phyloP scores from a whole-genome alignment of 2,888 invertebrate species.

The Drosophila sordidapex region DNA sequence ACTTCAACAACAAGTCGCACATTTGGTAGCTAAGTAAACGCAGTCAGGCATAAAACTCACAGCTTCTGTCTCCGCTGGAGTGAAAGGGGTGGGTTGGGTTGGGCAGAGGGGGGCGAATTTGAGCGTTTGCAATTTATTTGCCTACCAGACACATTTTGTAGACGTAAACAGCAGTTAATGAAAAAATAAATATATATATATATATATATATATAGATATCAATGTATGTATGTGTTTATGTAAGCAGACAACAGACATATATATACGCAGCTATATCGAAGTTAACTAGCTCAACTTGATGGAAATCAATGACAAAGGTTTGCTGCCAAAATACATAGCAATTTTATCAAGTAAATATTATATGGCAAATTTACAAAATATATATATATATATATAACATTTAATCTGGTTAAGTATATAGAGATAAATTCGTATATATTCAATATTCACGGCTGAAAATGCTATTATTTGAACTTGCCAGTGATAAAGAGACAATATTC shows the following conservation, averaged over 20 bases:
- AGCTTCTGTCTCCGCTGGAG: slow-evolving; percentile 13
- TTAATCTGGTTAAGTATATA: background rate
- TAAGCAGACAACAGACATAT: background rate
- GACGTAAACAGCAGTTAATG: slow-evolving; percentile 42
- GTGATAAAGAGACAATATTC: background rate
- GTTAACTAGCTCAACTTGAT: background rate
- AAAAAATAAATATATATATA: slow-evolving; percentile 16
- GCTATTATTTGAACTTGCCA: too few relatives aligned
- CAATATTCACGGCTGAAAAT: background rate
- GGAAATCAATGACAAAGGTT: background rate
- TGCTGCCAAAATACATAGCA: background rate
- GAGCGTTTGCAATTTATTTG: slow-evolving; percentile 59
- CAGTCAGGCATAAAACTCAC: slow-evolving; percentile 63
- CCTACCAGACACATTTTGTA: slow-evolving; percentile 57
- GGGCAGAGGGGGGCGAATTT: background rate
- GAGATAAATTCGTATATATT: background rate
- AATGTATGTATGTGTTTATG: too few relatives aligned
- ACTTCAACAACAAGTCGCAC: slow-evolving; percentile 22
- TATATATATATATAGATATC: background rate
- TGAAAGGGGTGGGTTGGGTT: background rate
- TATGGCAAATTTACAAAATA: background rate
- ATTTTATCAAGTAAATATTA: background rate
- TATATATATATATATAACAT: background rate
- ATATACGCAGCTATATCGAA: background rate
- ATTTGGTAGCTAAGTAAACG: slow-evolving; percentile 57